Conservation (phyloP, 2,797 vertebrate species). For the Poecilia wingei region DNA sequence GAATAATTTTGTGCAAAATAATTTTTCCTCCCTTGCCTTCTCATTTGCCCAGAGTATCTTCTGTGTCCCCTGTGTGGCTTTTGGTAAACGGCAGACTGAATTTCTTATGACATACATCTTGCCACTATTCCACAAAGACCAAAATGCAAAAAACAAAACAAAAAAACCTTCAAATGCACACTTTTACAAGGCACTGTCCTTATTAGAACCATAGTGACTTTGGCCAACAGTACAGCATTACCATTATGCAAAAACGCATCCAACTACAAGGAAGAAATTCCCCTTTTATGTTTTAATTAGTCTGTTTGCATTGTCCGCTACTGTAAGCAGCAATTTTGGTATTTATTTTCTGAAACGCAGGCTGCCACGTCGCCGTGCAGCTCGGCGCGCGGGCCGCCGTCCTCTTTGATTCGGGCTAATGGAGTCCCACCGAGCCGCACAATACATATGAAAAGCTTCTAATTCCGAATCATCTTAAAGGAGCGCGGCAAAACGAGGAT, state of each 20-base stretch:
- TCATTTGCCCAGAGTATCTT: not conserved
- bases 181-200: conserved; percentile 24
- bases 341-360: conserved; percentile 79
- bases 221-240: conserved; percentile 51
- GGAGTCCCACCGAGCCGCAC: conserved; percentile 80
- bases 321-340: conserved; percentile 78
- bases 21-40: not conserved
- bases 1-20: not conserved
- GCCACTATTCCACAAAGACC: not conserved
- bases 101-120: not conserved
- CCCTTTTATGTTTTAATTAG: conserved; percentile 80
- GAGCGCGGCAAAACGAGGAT: conserved; percentile 58
- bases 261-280: conserved; percentile 58
- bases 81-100: not conserved
- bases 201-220: conserved; percentile 58
- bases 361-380: conserved; percentile 72
- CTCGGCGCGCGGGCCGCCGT: conserved; percentile 65
- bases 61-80: not conserved
- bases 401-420: conserved; percentile 82
- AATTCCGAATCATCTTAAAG: conserved; percentile 82
- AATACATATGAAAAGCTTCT: conserved; percentile 77
- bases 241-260: conserved; percentile 54
- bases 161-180: not conserved
- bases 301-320: conserved; percentile 72
- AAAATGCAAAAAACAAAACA: not conserved